Evolutionary conservation across 2,113 vertebrate species (phyloP).

Genomic region (Edolisoma coerulescens): DNA sequence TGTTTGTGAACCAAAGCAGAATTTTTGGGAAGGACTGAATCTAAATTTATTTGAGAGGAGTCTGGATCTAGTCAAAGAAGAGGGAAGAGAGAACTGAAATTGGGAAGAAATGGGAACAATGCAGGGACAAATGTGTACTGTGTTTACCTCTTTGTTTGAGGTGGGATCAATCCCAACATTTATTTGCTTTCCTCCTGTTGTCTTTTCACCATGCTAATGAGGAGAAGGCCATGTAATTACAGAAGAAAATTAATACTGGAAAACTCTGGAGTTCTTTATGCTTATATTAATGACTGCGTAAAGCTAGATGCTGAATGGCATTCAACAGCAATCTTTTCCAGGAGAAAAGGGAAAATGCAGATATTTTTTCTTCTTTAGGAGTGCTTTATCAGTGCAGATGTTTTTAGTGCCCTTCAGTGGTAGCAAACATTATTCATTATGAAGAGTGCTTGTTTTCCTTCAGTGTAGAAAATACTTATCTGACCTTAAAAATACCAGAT

Average conservation of each 20-base stretch:
- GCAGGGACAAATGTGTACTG: neutral
- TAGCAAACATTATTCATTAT: neutral
- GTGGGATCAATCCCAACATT: neutral
- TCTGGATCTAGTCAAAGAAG: neutral
- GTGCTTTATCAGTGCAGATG: neutral
- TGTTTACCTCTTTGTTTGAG: neutral
- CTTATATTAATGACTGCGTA: neutral
- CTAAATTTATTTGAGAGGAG: neutral
- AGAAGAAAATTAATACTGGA: neutral
- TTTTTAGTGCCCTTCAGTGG: neutral
- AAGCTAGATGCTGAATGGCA: neutral
- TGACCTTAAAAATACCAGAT: neutral
- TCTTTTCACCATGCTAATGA: neutral
- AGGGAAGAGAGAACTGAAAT: neutral
- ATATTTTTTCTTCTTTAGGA: neutral
- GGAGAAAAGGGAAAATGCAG: neutral
- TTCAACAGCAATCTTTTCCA: neutral
- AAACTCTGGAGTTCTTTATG: neutral
- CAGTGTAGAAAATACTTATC: neutral
- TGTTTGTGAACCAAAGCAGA: neutral
- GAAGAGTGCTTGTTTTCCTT: neutral
- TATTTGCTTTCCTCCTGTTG: neutral
- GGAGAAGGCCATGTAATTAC: neutral
- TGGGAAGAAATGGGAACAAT: neutral
- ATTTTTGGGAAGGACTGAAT: neutral